Conservation (phyloP, 1,140 invertebrate genomes). For the Aphidius ervi region DNA sequence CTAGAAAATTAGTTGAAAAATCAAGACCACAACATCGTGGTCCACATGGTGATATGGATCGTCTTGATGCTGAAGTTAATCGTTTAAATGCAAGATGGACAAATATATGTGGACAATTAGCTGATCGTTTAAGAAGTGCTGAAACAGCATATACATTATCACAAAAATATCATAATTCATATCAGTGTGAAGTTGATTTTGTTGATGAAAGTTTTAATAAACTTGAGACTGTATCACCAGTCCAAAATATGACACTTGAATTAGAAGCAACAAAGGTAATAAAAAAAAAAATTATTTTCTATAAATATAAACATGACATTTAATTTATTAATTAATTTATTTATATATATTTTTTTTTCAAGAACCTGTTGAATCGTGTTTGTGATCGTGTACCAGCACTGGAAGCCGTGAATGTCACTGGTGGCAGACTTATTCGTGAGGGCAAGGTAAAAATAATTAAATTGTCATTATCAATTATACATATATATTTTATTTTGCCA, state of each 20-base stretch:
- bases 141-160: slow-evolving; percentile 81
- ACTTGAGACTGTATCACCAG: slow-evolving; percentile 66
- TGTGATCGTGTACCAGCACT: slow-evolving; percentile 88
- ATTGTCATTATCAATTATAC: slow-evolving; percentile 16
- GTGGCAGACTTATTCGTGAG: slow-evolving; percentile 92
- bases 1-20: slow-evolving; percentile 80
- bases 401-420: slow-evolving; percentile 91
- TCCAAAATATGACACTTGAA: slow-evolving; percentile 68
- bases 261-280: slow-evolving; percentile 76
- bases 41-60: slow-evolving; percentile 80
- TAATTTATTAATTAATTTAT: not conserved
- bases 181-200: slow-evolving; percentile 83
- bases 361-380: slow-evolving; percentile 87
- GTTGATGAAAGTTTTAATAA: slow-evolving; percentile 75
- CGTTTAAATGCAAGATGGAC: slow-evolving; percentile 86
- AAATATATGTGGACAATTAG: slow-evolving; percentile 83
- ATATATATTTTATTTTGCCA: slow-evolving; percentile 5
- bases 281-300: not conserved
- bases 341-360: slow-evolving; percentile 47
- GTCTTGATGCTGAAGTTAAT: slow-evolving; percentile 89
- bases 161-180: slow-evolving; percentile 79
- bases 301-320: not conserved
- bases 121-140: slow-evolving; percentile 82
- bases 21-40: slow-evolving; percentile 68
- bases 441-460: slow-evolving; percentile 79